Percentiles rank a stretch among this genome's conserved stretches.
These are phyloP conservation scores for Xiphias gladius DNA, from an alignment of 2,113 vertebrate species.

Conservation along the genomic window DNA sequence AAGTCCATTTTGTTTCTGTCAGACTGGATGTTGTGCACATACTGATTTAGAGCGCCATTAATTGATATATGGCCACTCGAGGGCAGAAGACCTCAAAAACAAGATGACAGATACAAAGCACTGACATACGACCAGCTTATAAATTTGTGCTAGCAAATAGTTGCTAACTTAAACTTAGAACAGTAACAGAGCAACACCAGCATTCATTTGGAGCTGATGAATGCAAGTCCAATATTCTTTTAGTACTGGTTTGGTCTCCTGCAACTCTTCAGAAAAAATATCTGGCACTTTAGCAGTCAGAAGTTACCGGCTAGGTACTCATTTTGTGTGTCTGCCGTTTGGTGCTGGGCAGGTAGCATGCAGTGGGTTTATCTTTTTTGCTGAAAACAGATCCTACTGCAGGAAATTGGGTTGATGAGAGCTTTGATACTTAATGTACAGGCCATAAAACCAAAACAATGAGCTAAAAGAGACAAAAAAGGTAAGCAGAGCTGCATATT, in stretches of 20 bases:
- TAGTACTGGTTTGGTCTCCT: neutral
- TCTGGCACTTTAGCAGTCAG: neutral
- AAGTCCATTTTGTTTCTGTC: neutral
- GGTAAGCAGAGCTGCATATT: neutral
- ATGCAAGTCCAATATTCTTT: neutral
- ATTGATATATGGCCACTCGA: neutral
- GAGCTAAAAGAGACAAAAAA: neutral
- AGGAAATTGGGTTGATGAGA: neutral
- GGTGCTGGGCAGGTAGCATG: too few species aligned
- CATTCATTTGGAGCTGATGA: neutral
- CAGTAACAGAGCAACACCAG: neutral
- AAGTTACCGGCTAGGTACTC: neutral
- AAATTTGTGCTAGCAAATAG: neutral
- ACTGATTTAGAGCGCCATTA: slow-evolving; percentile 19
- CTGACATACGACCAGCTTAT: neutral
- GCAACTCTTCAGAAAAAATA: neutral
- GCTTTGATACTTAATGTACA: neutral
- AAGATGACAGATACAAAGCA: neutral
- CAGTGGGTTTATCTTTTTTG: neutral
- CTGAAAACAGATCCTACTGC: slow-evolving; percentile 13
- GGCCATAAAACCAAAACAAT: neutral
- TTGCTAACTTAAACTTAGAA: too few species aligned
- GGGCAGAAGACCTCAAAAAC: neutral
- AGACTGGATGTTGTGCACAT: slow-evolving; percentile 3
- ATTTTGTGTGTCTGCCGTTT: slow-evolving; percentile 1